These are phyloP conservation scores for Polypedilum pembai DNA, from an alignment of 1,140 invertebrate genomes.

Conservation along the genomic window DNA sequence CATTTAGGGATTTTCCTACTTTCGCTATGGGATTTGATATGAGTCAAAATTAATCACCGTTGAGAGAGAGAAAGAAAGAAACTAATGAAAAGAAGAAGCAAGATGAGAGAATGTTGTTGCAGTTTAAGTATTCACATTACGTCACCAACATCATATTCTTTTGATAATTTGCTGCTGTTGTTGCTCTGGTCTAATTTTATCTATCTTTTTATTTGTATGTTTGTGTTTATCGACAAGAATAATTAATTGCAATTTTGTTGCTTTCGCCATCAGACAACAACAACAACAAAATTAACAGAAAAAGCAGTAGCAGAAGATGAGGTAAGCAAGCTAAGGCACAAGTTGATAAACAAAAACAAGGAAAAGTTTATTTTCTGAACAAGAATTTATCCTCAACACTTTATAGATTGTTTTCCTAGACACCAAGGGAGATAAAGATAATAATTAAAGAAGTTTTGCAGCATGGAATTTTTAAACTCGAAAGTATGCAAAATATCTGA, in stretches of 20 bases:
- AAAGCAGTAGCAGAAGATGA: not conserved
- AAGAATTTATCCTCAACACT: conserved; percentile 5
- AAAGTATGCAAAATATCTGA: no score
- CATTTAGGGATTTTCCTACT: no score
- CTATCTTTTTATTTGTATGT: no score
- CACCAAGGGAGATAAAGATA: no score
- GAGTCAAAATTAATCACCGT: not conserved
- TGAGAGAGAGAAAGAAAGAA: not conserved
- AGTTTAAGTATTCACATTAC: conserved; percentile 12
- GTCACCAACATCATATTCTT: conserved; percentile 8
- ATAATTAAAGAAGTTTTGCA: no score
- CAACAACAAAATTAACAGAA: not conserved
- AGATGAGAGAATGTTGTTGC: no score
- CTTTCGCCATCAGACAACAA: not conserved
- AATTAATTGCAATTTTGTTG: conserved; percentile 14
- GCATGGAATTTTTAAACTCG: no score
- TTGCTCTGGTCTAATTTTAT: no score
- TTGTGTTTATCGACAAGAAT: conserved; percentile 9
- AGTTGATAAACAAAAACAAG: conserved; percentile 6
- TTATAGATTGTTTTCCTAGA: conserved; percentile 9
- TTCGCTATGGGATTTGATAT: no score
- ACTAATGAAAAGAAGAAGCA: not conserved
- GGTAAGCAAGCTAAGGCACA: not conserved
- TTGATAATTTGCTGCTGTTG: no score
- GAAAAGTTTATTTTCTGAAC: not conserved